phyloP scores from a whole-genome alignment of 2,797 vertebrate species.

The Remorina albescens region DNA sequence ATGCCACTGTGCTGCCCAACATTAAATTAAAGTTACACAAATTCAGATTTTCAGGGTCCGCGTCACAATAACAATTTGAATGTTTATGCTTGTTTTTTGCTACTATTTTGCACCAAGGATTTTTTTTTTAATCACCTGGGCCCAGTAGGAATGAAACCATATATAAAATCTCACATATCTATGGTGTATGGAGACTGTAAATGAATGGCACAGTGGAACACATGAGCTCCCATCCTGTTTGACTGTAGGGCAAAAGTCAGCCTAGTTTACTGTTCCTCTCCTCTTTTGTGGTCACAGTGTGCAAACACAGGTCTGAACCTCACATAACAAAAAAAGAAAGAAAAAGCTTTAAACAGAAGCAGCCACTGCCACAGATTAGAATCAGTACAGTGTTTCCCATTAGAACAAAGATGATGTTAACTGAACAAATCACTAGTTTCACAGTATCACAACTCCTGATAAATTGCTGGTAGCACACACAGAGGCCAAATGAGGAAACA shows the following conservation, averaged over 20 bases:
- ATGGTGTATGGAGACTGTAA: neutral
- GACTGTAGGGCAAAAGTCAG: slow-evolving; percentile 1
- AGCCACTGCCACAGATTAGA: slow-evolving; percentile 6
- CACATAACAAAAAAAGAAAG: neutral
- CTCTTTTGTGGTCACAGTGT: neutral
- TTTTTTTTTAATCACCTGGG: too few species aligned
- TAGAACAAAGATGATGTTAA: slow-evolving; percentile 17
- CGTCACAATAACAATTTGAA: neutral
- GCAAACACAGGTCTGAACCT: slow-evolving; percentile 27
- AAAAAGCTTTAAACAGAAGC: neutral
- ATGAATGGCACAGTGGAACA: slow-evolving; percentile 1
- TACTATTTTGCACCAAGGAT: neutral
- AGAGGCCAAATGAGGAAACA: slow-evolving; percentile 10
- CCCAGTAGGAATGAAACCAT: neutral
- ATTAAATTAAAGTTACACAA: too few species aligned
- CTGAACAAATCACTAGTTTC: slow-evolving; percentile 47
- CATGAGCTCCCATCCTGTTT: neutral
- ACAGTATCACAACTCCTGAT: slow-evolving; percentile 61
- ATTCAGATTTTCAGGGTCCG: neutral
- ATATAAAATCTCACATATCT: neutral
- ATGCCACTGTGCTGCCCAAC: too few species aligned
- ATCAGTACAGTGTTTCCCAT: slow-evolving; percentile 1
- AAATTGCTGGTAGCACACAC: slow-evolving; percentile 36
- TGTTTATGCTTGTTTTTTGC: neutral
- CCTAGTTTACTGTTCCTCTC: neutral